phyloP scores from a whole-genome alignment of 2,888 invertebrate species.

The Autographa gamma region DNA sequence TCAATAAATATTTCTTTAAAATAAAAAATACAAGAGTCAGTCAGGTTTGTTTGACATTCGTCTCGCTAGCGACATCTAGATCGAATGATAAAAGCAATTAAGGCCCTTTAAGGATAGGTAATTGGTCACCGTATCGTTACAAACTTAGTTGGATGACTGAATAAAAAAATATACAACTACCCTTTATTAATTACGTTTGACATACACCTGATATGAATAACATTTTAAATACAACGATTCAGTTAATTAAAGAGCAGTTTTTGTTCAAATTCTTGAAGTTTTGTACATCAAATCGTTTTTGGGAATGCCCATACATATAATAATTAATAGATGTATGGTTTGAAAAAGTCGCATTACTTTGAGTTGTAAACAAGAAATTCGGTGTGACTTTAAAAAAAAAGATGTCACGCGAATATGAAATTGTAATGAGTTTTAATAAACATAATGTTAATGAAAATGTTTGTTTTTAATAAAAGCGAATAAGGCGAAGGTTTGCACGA shows the following conservation, averaged over 20 bases:
- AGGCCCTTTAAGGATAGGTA: conserved; percentile 70
- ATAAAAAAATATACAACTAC: conserved; percentile 52
- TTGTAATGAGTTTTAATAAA: conserved; percentile 35
- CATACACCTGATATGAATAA: conserved; percentile 55
- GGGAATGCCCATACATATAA: conserved; percentile 23
- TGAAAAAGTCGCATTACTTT: conserved; percentile 28
- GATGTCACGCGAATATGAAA: conserved; percentile 17
- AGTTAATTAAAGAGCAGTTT: conserved; percentile 47
- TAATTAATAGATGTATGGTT: conserved; percentile 27
- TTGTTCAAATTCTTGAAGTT: conserved; percentile 26
- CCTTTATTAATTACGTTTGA: conserved; percentile 66
- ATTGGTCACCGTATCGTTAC: conserved; percentile 67
- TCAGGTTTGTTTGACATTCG: conserved; percentile 67
- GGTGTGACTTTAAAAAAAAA: conserved; percentile 9
- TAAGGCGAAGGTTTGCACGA: conserved; percentile 6
- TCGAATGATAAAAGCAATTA: conserved; percentile 80
- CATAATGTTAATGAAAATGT: conserved; percentile 38
- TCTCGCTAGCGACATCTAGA: conserved; percentile 66
- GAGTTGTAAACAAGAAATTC: conserved; percentile 24
- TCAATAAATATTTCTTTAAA: conserved; percentile 35
- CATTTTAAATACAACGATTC: conserved; percentile 39
- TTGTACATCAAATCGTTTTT: conserved; percentile 41
- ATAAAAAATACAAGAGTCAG: conserved; percentile 38
- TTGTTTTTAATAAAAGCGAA: conserved; percentile 5
- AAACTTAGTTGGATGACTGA: conserved; percentile 60